Base-by-base conservation (phyloP, 1,140 invertebrate species). In the Heliconius eleuchia region DNA sequence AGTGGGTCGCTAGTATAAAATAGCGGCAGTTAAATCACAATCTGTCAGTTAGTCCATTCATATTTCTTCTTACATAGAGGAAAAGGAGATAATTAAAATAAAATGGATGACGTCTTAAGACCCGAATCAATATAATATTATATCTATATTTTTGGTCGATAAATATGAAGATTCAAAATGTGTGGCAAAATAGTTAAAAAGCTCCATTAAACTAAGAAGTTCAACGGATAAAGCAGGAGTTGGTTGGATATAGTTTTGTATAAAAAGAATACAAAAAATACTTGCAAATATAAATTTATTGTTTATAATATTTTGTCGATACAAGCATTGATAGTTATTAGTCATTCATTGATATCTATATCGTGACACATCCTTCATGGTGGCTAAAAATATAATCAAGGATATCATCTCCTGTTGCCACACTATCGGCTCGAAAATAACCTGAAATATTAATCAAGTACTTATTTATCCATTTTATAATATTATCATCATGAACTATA, bases 391-490 rank as follows among this genome's bases (percentile, higher is more conserved):
- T 82, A 71, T 82, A 82, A 57, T 82, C 71, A 23, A 83, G 76
- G 30, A 83, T 72, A 60, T 83, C 76, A 27, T 80, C 79, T 27
- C 74, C 82, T 16, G 79, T 83, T 2, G 66, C 79, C 16, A 83
- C 77, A 46, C 46, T 74, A 37, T 83, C 82, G 34, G 79, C 70
- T 30, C 73, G 18, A 71, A 83, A 83, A 39, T 50, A 66, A 50
- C 6, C 82, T 83, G 79, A 76, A 83, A 83, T 52, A 39, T 27
- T 30, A 71, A 42, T 18, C 70, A 18, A 73, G 3, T 19, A 73
- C 11, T n/a, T 73, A 42, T 18, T 73, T 34, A 37, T n/a, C 7
- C 27, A 16, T 50, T 50, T 1, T 23, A 37, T 3, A 23, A 71
- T 37, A 34, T 11, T 13, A 8, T 11, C 70, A 30, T 70, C 23